Base-by-base conservation (phyloP, 2,888 invertebrate species). In the Pediacus dermestoides region DNA sequence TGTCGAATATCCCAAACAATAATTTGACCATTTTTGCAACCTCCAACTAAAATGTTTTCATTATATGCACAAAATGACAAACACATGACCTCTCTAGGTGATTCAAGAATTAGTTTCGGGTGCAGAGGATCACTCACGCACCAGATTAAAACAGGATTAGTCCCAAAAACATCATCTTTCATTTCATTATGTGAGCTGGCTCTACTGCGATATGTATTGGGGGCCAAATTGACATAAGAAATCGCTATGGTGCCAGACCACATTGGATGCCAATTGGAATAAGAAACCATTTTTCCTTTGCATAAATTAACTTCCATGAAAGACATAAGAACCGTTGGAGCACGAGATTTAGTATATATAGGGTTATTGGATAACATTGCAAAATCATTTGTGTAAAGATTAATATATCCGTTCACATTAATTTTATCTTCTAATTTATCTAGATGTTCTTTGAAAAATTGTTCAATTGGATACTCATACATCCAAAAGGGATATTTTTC, bases 81-180 rank as follows among this genome's bases (percentile, higher is more conserved):
- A 1, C 72, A 64, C 16, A 77, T 77, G 0, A 85, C 77, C 67
- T 84, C 82, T 23, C 82, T 72, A 0, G 80, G 76, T 2, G 81
- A 71, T 60, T 84, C 78, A 34, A 88, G 73, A 51, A 80, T 76
- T 25, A 88, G 64, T 67, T 83, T 85, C 11, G 84, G 84, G 14
- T 75, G 69, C 2, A 88, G 66, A 36, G 77, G 78, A 51, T 88
- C 85, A 15, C 74, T 72, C 45, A 85, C 82, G 48, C 84, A 83
- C 87, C 88, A 88, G 48, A 87, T 73, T 42, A 86, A 70, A 1
- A 85, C 80, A 0, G 80, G n/a, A n/a, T n/a, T n/a, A n/a, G n/a
- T n/a, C n/a, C n/a, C n/a, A 26, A 8, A 3, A 10, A 11, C n/a
- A 3, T 10, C 52, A 15, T 44, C 39, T 6, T 33, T 12, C 10